Evolutionary conservation across 2,797 vertebrate genomes (phyloP), one percentile per base, ranked within the genome.

Genomic region (Ambastaia sidthimunki): DNA sequence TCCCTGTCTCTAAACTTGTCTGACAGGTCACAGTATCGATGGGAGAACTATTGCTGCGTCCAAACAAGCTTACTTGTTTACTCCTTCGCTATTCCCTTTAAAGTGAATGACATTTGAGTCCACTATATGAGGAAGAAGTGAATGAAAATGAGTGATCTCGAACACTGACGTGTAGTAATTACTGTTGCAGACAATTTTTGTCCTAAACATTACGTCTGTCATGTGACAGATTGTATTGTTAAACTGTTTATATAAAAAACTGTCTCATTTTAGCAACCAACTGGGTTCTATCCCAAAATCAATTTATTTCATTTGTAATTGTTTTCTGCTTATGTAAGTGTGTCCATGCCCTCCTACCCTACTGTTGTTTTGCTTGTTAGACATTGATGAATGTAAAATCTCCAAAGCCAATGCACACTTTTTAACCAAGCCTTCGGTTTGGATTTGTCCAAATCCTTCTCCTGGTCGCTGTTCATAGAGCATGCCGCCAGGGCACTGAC

Each of bases 361-460:
- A 67, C 47, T 50, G 69, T 31, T 75, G 78, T 81, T 78, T n/a
- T 72, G 28, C 75, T 71, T 74, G 19, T 71, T 80, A 77, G 25
- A 67, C 18, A n/a, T 83, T 82, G 44, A 82, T 75, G 31, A 74
- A 76, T 80, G 84, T 85, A 83, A 50, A 79, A 86, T 76, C 75
- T 82, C 10, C 85, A 84, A 81, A 89, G 82, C 76, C 81, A 86
- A 71, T 37, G 59, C 74, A 54, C 81, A 81, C 76, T 66, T 74
- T 75, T 85, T 81, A 82, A 86, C 86, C 70, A 83, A 86, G 84
- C 85, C 83, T 86, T 87, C 78, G 71, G 81, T 78, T 82, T 72
- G 87, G 84, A 86, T 91, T 93, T 91, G 88, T 90, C 89, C 89
- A 92, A 94, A 93, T 93, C 91, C 90, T 68, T 79, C 69, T 77